Base-by-base conservation (phyloP, 1,140 invertebrate genomes). In the Drosophila pachea region DNA sequence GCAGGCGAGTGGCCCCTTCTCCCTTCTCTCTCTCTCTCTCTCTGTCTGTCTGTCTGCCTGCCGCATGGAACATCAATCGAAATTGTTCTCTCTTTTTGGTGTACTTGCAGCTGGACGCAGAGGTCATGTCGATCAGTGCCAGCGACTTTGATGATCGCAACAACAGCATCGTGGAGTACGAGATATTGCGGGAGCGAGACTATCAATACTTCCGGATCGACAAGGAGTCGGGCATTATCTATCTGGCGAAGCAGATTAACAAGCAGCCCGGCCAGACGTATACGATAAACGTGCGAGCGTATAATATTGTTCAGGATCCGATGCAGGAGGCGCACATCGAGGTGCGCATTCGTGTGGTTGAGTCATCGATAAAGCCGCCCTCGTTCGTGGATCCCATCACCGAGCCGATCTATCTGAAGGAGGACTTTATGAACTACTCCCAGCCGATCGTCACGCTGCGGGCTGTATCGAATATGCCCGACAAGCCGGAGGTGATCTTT, bases 91-190 rank as follows among this genome's bases (percentile, higher is more conserved):
- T 67, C 16, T 42, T 53, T 55, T 68, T 40, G 38, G 32, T 68
- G 66, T 76, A 71, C n/a, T 87, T 78, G 29, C 86, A 89, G 88
- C 63, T 84, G 68, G 82, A 89, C 67, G 90, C 92, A 43, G 94
- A 95, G 81, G 95, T 97, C 38, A 95, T 96, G 94, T 91, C 95
- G 86, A 95, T 97, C 84, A 95, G 95, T 40, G 95, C 96, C 4
- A 96, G 95, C 9, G 96, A 97, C 89, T 94, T 96, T 63, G 96
- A 97, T 86, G 95, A 96, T 82, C 95, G 95, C 7, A 93, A 95
- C 76, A 97, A 97, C 90, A 95, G 95, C 36, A 93, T 93, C 68
- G 92, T 97, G 4, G 89, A 91, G 68, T 93, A 94, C 86, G 92
- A 91, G 60, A 88, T 96, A 35, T 89, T 92, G 31, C 83, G 91